Percentiles rank a stretch among this genome's conserved stretches.
Conservation (phyloP, 2,797 vertebrate species). For the Hoplostethus mediterraneus region DNA sequence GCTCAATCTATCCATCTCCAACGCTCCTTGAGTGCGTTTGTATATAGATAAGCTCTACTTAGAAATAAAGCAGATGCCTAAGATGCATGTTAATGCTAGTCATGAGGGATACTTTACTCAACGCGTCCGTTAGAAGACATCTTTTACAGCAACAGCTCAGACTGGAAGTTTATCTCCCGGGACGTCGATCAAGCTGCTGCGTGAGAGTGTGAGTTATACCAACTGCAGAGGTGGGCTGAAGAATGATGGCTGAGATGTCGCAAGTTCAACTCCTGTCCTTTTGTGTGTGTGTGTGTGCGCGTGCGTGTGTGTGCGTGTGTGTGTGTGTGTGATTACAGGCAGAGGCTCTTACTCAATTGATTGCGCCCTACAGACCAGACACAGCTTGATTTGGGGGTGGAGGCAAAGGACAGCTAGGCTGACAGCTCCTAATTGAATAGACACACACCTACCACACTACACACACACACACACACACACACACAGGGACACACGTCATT, state of each 20-base stretch:
- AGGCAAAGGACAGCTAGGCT: background rate
- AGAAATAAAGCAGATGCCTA: background rate
- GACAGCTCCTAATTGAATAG: slow-evolving; percentile 8
- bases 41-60: no score
- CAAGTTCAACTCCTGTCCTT: background rate
- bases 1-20: background rate
- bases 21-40: background rate
- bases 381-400: slow-evolving; percentile 7
- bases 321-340: no score
- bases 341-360: background rate
- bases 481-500: background rate
- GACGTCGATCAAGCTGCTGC: background rate
- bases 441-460: background rate
- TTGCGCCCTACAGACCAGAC: slow-evolving; percentile 1
- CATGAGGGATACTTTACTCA: background rate
- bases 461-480: slow-evolving; percentile 8
- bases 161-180: no score
- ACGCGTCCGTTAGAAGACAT: no score
- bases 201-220: background rate
- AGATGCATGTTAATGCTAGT: background rate
- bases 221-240: background rate
- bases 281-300: no score
- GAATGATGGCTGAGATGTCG: slow-evolving; percentile 1
- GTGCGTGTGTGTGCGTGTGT: no score
- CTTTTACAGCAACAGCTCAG: no score